A percentile compares a stretch with the other conserved stretches of the same genome.
These are phyloP conservation scores for Thymelicus acteon DNA, from an alignment of 2,888 invertebrate species.

Conservation along the genomic window DNA sequence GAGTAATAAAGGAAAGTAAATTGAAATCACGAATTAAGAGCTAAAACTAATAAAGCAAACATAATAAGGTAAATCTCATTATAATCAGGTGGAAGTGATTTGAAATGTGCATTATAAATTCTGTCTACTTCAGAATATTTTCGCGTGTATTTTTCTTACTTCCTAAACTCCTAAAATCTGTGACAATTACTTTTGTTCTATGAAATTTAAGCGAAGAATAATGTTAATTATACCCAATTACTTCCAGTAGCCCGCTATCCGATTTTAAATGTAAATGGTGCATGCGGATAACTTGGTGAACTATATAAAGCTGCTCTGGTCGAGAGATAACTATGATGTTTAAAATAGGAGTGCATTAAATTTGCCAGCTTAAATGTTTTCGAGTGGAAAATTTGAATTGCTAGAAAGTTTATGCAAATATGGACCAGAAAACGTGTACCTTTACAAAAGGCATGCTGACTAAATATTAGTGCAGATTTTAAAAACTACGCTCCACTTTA, in stretches of 20 bases:
- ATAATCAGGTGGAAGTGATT: no score
- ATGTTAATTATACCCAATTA: conserved; percentile 21
- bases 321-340: conserved; percentile 15
- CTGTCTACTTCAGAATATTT: no score
- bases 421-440: no score
- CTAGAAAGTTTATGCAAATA: neutral
- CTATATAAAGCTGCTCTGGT: conserved; percentile 10
- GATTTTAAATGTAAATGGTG: conserved; percentile 20
- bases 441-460: no score
- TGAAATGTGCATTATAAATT: no score
- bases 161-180: neutral
- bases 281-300: conserved; percentile 17
- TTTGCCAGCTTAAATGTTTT: conserved; percentile 1
- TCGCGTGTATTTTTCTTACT: no score
- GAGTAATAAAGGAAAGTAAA: no score
- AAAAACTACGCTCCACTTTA: no score
- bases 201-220: conserved; percentile 20
- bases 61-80: no score
- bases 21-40: no score
- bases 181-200: neutral
- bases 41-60: no score
- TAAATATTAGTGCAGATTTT: no score
- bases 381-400: neutral
- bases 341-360: conserved; percentile 6
- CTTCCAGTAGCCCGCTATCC: conserved; percentile 16